Conservation (phyloP, 2,888 invertebrate genomes). For the Cerceris ruficornis region DNA sequence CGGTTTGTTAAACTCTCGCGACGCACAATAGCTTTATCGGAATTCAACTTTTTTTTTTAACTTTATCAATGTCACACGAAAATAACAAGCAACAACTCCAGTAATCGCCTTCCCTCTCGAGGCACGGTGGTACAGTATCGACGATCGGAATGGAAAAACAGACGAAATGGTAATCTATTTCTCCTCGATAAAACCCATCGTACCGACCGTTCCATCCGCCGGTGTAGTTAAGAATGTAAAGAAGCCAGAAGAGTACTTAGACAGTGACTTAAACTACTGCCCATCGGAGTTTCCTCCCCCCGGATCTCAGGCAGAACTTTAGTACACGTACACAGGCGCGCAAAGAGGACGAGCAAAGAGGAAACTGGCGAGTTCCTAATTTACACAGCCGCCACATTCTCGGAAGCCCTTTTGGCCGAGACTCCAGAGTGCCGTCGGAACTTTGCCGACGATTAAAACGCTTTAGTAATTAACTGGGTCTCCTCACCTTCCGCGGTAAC, state of each 20-base stretch:
- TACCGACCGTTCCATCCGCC: neutral
- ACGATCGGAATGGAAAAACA: neutral
- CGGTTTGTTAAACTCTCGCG: neutral
- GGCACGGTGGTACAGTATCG: neutral
- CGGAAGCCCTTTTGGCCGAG: slow-evolving; percentile 66
- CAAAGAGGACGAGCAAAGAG: slow-evolving; percentile 33
- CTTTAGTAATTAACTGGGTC: slow-evolving; percentile 82
- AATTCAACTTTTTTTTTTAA: neutral
- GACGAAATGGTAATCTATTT: neutral
- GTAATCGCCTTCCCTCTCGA: neutral
- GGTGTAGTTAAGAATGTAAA: neutral
- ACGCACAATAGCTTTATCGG: neutral
- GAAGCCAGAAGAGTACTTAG: neutral
- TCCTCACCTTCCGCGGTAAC: slow-evolving; percentile 80
- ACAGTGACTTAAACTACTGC: neutral
- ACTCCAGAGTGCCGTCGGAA: slow-evolving; percentile 74
- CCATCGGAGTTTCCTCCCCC: slow-evolving; percentile 4
- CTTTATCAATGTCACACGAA: neutral
- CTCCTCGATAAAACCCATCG: neutral
- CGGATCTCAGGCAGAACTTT: neutral
- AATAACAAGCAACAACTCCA: neutral
- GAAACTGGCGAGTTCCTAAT: slow-evolving; percentile 77
- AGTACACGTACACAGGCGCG: neutral
- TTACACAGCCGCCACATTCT: slow-evolving; percentile 77
- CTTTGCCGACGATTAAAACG: slow-evolving; percentile 82